phyloP scores from a whole-genome alignment of 1,140 invertebrate species.

The Coenobita brevimanus region DNA sequence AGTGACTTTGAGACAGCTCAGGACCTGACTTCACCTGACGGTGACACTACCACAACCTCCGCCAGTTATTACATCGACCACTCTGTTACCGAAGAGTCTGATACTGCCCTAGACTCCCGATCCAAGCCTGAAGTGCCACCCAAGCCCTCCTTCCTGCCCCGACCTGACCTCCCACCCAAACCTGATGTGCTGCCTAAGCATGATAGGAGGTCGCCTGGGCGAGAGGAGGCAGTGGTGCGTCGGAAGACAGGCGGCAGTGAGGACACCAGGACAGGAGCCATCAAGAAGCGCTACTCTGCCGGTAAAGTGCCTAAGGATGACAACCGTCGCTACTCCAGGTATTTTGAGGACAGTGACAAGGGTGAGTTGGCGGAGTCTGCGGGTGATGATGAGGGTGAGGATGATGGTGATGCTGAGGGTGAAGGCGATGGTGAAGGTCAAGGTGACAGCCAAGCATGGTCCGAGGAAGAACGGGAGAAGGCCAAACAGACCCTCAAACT shows the following conservation, averaged over 20 bases:
- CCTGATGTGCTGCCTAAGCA: constrained; percentile 47
- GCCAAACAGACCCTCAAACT: constrained; percentile 81
- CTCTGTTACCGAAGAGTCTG: constrained; percentile 60
- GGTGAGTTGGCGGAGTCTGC: constrained; percentile 31
- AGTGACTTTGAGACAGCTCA: constrained; percentile 69
- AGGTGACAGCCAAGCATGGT: constrained; percentile 65
- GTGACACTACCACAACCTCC: constrained; percentile 72
- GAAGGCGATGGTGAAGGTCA: constrained; percentile 42
- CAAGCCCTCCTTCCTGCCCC: constrained; percentile 49
- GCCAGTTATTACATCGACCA: constrained; percentile 71
- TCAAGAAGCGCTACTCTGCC: constrained; percentile 56
- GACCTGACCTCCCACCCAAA: constrained; percentile 56
- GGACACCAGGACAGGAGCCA: constrained; percentile 73
- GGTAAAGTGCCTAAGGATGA: constrained; percentile 57
- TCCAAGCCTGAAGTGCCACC: constrained; percentile 54
- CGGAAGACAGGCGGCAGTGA: constrained; percentile 25
- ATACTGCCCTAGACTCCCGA: constrained; percentile 24
- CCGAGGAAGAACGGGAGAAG: constrained; percentile 79
- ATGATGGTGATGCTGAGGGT: constrained; percentile 18
- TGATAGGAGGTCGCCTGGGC: background rate
- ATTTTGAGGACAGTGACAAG: constrained; percentile 59
- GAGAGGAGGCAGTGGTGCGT: constrained; percentile 51
- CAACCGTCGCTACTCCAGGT: constrained; percentile 56
- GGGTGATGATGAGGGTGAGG: constrained; percentile 29
- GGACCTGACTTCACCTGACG: constrained; percentile 70